phyloP scores from a whole-genome alignment of 2,888 invertebrate species.

The Sphaerophoria taeniata region DNA sequence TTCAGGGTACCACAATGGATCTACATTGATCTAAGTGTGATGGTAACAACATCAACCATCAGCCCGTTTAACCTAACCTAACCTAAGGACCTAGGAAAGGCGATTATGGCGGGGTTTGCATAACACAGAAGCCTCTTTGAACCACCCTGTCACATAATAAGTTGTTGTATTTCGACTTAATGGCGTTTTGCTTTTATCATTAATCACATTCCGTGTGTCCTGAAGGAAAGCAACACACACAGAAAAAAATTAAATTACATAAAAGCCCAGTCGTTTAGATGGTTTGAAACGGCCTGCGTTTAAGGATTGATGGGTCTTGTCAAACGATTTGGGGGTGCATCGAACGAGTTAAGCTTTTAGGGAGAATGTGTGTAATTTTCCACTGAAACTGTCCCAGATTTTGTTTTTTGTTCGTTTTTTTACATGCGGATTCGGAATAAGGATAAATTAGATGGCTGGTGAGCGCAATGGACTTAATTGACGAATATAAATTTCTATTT shows the following conservation, averaged over 20 bases:
- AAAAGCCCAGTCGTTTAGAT: constrained; percentile 58
- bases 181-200: constrained; percentile 73
- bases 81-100: constrained; percentile 1
- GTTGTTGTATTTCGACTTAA: constrained; percentile 73
- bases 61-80: no score
- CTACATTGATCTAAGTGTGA: no score
- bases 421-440: not conserved
- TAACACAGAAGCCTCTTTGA: no score
- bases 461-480: not conserved
- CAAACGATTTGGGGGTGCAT: not conserved
- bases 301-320: constrained; percentile 13
- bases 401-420: constrained; percentile 33
- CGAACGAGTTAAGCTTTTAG: constrained; percentile 18
- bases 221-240: constrained; percentile 24
- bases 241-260: constrained; percentile 22
- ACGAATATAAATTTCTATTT: not conserved
- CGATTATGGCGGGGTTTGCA: no score
- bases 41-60: no score
- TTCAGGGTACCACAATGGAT: no score
- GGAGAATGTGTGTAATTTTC: constrained; percentile 41
- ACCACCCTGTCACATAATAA: constrained; percentile 62
- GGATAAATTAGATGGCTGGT: not conserved
- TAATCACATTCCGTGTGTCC: constrained; percentile 73
- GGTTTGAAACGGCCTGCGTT: constrained; percentile 25
- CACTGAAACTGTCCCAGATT: constrained; percentile 38